Base-by-base conservation (phyloP, 2,888 invertebrate genomes). In the Tipula unca region DNA sequence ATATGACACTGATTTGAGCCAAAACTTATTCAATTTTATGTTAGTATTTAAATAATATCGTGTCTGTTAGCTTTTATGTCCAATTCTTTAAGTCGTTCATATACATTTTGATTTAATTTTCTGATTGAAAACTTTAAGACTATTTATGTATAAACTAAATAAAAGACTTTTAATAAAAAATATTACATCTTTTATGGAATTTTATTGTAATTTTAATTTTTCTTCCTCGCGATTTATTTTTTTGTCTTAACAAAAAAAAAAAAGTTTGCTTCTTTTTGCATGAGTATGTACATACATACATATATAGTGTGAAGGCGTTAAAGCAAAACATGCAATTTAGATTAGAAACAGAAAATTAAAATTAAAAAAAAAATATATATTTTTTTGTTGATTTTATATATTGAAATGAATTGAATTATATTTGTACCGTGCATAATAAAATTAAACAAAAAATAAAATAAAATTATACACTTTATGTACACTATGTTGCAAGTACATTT, bases 281-380 rank as follows among this genome's bases (percentile, higher is more conserved):
- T 69, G 3, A 48, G 3, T 48, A 48, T 39, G 1, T 39, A 39
- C 39, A n/a, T n/a, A 10, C 39, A 17, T 48, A 42, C 13, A 42
- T 54, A 69, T 69, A 25, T 69, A 20, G 69, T 69, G 69, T 69
- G 69, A 69, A 69, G 69, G 69, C 69, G 69, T 69, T 69, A 69
- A 69, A 69, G 69, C 69, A 69, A 69, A 69, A 69, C 69, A 69
- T 69, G 69, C 69, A 69, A 69, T 69, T 69, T 69, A 69, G 69
- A 69, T 69, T 69, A 69, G 69, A 69, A 69, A 69, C 69, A 69
- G 69, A 69, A 69, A 69, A 69, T 69, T 69, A 69, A 69, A 69
- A 69, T 69, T 25, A 69, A 69, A 3, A 20, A 69, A 69, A 25
- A 69, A 17, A 17, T 13, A 48, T 25, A 69, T 69, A 25, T 25